Evolutionary conservation across 2,797 vertebrate genomes (phyloP), one percentile per base, ranked within the genome.

Genomic region (Champsocephalus esox): DNA sequence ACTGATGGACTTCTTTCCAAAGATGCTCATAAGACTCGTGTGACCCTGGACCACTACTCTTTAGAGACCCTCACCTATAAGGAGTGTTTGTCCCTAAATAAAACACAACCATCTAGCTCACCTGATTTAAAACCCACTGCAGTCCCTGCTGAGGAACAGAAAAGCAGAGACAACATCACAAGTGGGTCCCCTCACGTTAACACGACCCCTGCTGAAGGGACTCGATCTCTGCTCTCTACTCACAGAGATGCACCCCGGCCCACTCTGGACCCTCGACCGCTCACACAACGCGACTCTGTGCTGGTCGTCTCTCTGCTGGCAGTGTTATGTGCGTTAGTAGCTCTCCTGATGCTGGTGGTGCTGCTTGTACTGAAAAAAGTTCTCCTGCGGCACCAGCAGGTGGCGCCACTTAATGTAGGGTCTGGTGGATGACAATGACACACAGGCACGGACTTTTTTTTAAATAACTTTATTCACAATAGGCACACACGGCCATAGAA

Each of bases 61-160:
- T 81, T 95, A 70, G 90, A 93, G 56, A 90, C 74, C 5, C 82
- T 95, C 3, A 95, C 90, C 59, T 94, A 93, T 41, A 87, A 94
- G 49, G 91, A 94, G 32, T 96, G 95, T 70, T 83, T 94, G 48
- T 80, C 84, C 16, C 50, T 92, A 12, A 93, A 92, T 75, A 61
- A 77, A 56, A 93, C 87, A 14, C 87, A 65, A 24, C 55, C 85
- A 5, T 70, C 80, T 7, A 76, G 41, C 12, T 64, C 81, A 1
- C 10, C 72, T 6, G 51, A 76, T n/a, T 77, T 87, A 55, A 71
- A 73, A 72, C 84, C 80, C 1, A 83, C 81, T 24, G 58, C 78
- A 21, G 13, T 24, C 9, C 55, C 86, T 17, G 45, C 78, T 1
- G 75, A 84, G 50, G 79, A 87, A 28, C 55, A 80, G 16, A 77